A percentile compares a stretch with the other conserved stretches of the same genome.
These are phyloP conservation scores for Pseudomyrmex cubaensis DNA, from an alignment of 1,140 invertebrate genomes.

Conservation along the genomic window DNA sequence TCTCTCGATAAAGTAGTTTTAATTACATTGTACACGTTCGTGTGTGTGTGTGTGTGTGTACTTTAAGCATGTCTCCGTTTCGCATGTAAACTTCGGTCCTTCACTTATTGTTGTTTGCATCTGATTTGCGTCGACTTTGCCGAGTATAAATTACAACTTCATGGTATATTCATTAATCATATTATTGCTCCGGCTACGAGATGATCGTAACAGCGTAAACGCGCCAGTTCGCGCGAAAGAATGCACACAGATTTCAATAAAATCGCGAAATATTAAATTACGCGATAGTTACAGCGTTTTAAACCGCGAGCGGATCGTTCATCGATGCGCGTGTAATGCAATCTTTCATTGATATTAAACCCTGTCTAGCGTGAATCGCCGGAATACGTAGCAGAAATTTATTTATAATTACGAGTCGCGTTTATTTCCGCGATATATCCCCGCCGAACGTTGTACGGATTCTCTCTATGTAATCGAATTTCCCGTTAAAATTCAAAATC, in stretches of 20 bases:
- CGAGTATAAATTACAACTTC: slow-evolving; percentile 22
- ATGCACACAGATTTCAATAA: slow-evolving; percentile 35
- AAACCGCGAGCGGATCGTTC: slow-evolving; percentile 24
- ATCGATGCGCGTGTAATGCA: slow-evolving; percentile 7
- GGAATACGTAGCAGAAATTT: slow-evolving; percentile 33
- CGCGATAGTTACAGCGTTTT: slow-evolving; percentile 34
- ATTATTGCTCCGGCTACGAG: slow-evolving; percentile 1
- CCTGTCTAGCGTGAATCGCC: not conserved
- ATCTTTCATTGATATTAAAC: slow-evolving; percentile 44
- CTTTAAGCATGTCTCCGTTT: not conserved
- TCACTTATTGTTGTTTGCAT: not conserved
- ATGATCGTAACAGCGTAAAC: slow-evolving; percentile 12
- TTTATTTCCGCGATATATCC: slow-evolving; percentile 37
- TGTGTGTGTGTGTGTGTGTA: not conserved
- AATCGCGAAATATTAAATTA: slow-evolving; percentile 41
- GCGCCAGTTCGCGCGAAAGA: slow-evolving; percentile 1
- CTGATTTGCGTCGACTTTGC: not conserved
- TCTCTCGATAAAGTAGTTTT: not conserved
- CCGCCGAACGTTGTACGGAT: not conserved
- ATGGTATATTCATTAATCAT: slow-evolving; percentile 10
- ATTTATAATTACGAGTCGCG: slow-evolving; percentile 39
- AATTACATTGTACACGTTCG: not conserved
- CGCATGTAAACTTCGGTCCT: not conserved
- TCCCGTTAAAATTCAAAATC: slow-evolving; percentile 33
- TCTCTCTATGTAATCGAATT: slow-evolving; percentile 21